Evolutionary conservation across 2,888 invertebrate species (phyloP), one percentile per base, ranked within the genome.

Genomic region (Mechanitis mazaeus): DNA sequence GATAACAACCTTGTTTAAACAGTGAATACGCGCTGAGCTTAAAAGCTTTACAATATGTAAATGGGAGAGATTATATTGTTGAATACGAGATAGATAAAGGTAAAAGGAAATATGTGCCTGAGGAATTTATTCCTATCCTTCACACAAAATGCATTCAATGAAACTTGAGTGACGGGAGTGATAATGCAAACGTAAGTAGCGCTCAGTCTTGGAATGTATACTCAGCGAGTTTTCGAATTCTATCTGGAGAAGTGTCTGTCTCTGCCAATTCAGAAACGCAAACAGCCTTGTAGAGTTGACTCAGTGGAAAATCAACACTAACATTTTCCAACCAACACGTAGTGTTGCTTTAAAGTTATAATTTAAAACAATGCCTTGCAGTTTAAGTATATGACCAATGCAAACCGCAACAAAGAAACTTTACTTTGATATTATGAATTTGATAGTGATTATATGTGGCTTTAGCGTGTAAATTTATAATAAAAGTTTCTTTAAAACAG

Each of bases 1-100:
- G 80, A 83, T 80, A 81, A 79, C 76, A 79, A 47, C 47, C 28
- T 47, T 47, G 47, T 47, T 47, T 47, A 31, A 31, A 50, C 31
- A 50, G 50, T 47, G 47, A 47, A 50, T 28, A 50, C 31, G 50
- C 50, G 20, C 20, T 20, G 75, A 70, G 50, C 50, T 50, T 50
- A 68, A 69, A 68, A 66, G 69, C 71, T 72, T 69, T 72, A 76
- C 71, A 71, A 70, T 69, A 54, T 56, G 57, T 61, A 54, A 45
- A 59, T 59, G 46, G 20, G 20, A 59, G 54, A 45, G 59, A 45
- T 59, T 59, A 45, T 54, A 60, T 33, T 60, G 38, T 55, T 60
- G 45, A 55, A 45, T 60, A 33, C 55, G 50, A 50, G 28, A 31
- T 50, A 50, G 50, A 50, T 50, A 50, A 50, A 42, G 1, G 42